A percentile compares a stretch with the other conserved stretches of the same genome.
phyloP scores from a whole-genome alignment of 2,113 vertebrate genomes.

The Equus quagga region DNA sequence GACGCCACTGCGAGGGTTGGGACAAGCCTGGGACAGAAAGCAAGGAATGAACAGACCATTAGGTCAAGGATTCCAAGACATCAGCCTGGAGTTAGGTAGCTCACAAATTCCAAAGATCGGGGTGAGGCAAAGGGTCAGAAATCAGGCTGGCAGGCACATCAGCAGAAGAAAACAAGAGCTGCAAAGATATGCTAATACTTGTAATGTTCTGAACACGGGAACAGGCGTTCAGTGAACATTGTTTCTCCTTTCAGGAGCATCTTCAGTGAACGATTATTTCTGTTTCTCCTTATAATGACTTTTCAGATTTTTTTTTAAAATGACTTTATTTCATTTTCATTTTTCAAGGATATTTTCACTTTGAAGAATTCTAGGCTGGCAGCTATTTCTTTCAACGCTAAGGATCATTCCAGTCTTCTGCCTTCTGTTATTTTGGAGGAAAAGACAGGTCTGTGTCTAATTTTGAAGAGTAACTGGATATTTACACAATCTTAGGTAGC shows the following conservation, averaged over 20 bases:
- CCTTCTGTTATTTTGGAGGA: not conserved
- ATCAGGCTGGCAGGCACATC: not conserved
- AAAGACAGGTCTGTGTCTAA: not conserved
- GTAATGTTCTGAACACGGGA: rapidly evolving
- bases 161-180: not conserved
- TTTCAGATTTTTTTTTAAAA: not conserved
- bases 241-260: not conserved
- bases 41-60: not conserved
- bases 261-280: not conserved
- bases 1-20: too few species aligned
- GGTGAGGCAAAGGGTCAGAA: not conserved
- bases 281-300: not conserved
- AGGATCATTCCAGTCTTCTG: not conserved
- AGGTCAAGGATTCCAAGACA: not conserved
- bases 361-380: not conserved
- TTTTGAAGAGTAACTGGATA: not conserved
- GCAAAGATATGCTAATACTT: not conserved
- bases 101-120: not conserved
- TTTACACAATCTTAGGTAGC: not conserved
- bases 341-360: not conserved
- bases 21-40: not conserved
- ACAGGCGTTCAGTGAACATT: too few species aligned
- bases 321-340: not conserved
- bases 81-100: not conserved
- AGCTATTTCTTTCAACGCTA: not conserved